Evolutionary conservation across 1,140 invertebrate genomes (phyloP), one percentile per base, ranked within the genome.

Genomic region (Cydia pomonella): DNA sequence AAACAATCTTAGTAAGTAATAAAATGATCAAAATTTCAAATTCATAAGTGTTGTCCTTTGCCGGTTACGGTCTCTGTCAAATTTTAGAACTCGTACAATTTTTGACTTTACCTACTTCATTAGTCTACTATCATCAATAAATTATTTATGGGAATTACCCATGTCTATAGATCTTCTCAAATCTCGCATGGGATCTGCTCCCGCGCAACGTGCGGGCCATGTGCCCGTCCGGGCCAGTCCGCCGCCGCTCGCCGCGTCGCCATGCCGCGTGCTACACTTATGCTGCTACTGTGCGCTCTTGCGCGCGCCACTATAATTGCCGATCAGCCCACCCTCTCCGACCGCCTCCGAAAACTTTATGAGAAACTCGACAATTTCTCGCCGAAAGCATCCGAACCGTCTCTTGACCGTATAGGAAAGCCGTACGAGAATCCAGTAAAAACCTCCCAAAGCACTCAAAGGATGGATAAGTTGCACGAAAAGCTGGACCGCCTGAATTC

Each of bases 311-410:
- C 85, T 7, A 82, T 87, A 66, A 85, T 89, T 64, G 87, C 88
- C n/a, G 83, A 87, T 18, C 74, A 81, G 7, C 87, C 85, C 13
- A 82, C 84, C 5, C 82, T 90, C 77, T 82, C 84, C 6, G 81
- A 88, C 29, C 81, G 84, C 16, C 79, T 90, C 21, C 86, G 89
- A 66, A 82, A 82, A 75, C 77, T 91, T 0, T 87, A 86, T 69
- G 84, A 91, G 72, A 91, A 91, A 72, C 75, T 91, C 3, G 88
- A 90, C 73, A 86, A 84, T 73, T 81, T 87, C 21, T 87, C 84
- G 2, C 74, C 86, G 0, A 64, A 84, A 12, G 80, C 85, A 0
- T 44, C 53, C 1, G 33, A 74, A 41, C 21, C 63, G 1, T 74
- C 76, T 33, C 16, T 18, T 10, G 64, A 69, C n/a, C 64, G 33